Conservation (phyloP, 2,113 vertebrate genomes). For the Willisornis vidua region DNA sequence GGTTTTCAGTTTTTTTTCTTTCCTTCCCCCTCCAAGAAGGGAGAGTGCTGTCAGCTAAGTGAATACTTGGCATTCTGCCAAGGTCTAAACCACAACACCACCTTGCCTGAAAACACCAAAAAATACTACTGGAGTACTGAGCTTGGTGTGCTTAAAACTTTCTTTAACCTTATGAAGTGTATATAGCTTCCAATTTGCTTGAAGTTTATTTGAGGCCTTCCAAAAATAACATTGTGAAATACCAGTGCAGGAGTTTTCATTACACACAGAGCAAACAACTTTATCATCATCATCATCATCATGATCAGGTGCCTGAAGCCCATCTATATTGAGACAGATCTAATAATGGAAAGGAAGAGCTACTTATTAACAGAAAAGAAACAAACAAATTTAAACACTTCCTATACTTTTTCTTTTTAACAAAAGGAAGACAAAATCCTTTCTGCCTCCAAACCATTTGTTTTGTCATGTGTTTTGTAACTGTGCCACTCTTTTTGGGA, state of each 20-base stretch:
- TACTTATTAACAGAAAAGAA: not conserved
- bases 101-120: not conserved
- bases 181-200: not conserved
- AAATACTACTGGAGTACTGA: not conserved
- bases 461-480: not conserved
- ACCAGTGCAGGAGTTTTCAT: not conserved
- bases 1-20: no score
- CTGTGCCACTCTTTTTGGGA: not conserved
- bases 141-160: not conserved
- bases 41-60: no score
- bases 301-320: not conserved
- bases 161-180: not conserved
- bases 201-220: conserved; percentile 1
- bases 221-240: not conserved
- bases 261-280: not conserved
- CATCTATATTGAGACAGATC: not conserved
- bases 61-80: no score
- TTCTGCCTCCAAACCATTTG: not conserved
- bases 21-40: no score
- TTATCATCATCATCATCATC: not conserved
- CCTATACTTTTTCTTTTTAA: not conserved
- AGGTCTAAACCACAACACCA: not conserved
- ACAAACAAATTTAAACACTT: not conserved
- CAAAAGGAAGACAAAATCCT: not conserved
- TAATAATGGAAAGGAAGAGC: not conserved